phyloP scores from a whole-genome alignment of 2,113 vertebrate species.

The Chaetodon trifascialis region DNA sequence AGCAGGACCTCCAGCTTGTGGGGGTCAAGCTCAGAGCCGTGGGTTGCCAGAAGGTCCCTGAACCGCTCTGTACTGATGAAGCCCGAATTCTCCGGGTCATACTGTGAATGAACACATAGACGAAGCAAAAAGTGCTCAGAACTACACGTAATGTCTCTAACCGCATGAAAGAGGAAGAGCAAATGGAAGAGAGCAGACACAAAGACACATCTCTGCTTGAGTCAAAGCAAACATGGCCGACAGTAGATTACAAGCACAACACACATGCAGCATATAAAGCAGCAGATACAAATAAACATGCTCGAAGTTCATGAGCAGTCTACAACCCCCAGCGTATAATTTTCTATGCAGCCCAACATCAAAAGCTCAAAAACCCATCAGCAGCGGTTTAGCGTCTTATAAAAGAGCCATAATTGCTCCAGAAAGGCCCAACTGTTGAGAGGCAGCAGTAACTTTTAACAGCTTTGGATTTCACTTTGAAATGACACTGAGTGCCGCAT shows the following conservation, averaged over 20 bases:
- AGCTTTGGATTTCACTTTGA: conserved; percentile 44
- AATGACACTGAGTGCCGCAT: conserved; percentile 19
- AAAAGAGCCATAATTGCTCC: conserved; percentile 23
- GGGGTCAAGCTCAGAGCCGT: conserved; percentile 93
- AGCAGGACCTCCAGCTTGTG: conserved; percentile 96
- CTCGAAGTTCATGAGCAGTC: conserved; percentile 3
- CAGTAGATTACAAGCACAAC: background rate
- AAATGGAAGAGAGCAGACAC: background rate
- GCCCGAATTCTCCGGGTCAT: conserved; percentile 93
- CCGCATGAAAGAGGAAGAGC: background rate
- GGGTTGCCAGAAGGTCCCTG: conserved; percentile 90
- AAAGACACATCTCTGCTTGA: background rate
- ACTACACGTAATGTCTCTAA: background rate
- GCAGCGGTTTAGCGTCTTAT: conserved; percentile 6
- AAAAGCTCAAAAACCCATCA: background rate
- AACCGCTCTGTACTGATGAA: conserved; percentile 96
- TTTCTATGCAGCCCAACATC: conserved; percentile 14
- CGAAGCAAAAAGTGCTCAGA: background rate
- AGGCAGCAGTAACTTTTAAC: conserved; percentile 25
- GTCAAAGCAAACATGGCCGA: background rate
- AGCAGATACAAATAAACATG: conserved; percentile 18
- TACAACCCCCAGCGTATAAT: background rate
- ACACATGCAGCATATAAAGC: conserved; percentile 1
- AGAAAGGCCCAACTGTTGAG: conserved; percentile 8
- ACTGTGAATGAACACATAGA: conserved; percentile 82